Percentiles rank a stretch among this genome's conserved stretches.
Conservation (phyloP, 2,797 vertebrate genomes). For the Lepidocolaptes lacrymiger region DNA sequence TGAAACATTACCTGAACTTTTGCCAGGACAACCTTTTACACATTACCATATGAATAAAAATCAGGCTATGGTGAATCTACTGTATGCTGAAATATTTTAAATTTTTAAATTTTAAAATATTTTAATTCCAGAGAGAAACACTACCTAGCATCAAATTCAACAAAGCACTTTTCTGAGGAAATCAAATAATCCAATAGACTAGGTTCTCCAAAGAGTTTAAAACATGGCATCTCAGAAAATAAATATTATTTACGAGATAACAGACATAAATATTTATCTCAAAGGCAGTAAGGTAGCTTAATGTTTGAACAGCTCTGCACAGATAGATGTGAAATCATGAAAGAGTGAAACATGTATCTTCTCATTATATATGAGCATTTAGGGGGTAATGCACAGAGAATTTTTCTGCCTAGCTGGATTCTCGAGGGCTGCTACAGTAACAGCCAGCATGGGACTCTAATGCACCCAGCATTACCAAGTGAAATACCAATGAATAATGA, state of each 20-base stretch:
- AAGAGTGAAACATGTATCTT: not conserved
- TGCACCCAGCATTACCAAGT: not conserved
- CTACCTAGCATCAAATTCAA: not conserved
- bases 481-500: slow-evolving; percentile 47
- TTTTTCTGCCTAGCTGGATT: not conserved
- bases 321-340: not conserved
- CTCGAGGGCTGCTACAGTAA: not conserved
- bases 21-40: not conserved
- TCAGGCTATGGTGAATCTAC: not conserved
- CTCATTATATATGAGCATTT: not conserved
- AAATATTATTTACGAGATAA: not conserved
- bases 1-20: not conserved
- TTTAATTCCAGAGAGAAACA: not conserved
- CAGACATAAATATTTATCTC: not conserved
- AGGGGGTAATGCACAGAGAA: not conserved
- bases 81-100: not conserved
- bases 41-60: not conserved
- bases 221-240: not conserved
- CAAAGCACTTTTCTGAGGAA: not conserved
- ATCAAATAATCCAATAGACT: not conserved
- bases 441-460: not conserved
- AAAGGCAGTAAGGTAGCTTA: not conserved
- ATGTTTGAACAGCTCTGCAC: not conserved
- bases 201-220: not conserved
- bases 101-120: not conserved